Base-by-base conservation (phyloP, 1,140 invertebrate genomes). In the Neodiprion lecontei region DNA sequence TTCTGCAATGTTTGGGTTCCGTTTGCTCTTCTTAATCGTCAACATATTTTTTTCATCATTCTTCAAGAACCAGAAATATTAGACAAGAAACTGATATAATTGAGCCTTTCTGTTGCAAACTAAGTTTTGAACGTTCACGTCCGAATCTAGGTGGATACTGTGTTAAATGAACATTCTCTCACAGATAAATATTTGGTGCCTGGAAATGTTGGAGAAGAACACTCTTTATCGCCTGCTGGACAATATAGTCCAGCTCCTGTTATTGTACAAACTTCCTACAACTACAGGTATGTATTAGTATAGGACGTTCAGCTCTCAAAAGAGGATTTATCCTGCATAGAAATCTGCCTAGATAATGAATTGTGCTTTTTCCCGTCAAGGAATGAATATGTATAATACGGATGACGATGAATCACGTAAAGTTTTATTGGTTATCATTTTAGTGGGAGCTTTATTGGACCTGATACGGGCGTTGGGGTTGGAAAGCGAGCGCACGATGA, bases 231-330 rank as follows among this genome's bases (percentile, higher is more conserved):
- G 75, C 88, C 88, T 21, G 85, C 87, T 82, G 87, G 86, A 72
- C 86, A 88, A 48, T 89, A 88, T 65, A 88, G 88, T 84, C 89
- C 88, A 71, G 88, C 88, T 78, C 88, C 89, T 83, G 88, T 90
- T 85, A 90, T 90, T 84, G 88, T 90, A 87, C 89, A 89, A 87
- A 88, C 89, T 75, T 86, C 86, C 68, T 89, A 89, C 84, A 89
- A 89, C 81, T 89, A 89, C 82, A 89, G 88, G 88, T 89, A 82
- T 3, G 50, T 66, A 70, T 49, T 48, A 75, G 28, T 40, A 40
- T 40, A 40, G 28, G 28, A 5, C 5, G 28, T 0, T 40, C 48
- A 40, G 28, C 28, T 40, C 28, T 40, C 28, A 40, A 40, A 40
- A 40, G 28, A 40, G 28, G 28, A 40, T 40, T 40, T 40, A 40